Base-by-base conservation (phyloP, 2,888 invertebrate genomes). In the Heliconius ismenius region DNA sequence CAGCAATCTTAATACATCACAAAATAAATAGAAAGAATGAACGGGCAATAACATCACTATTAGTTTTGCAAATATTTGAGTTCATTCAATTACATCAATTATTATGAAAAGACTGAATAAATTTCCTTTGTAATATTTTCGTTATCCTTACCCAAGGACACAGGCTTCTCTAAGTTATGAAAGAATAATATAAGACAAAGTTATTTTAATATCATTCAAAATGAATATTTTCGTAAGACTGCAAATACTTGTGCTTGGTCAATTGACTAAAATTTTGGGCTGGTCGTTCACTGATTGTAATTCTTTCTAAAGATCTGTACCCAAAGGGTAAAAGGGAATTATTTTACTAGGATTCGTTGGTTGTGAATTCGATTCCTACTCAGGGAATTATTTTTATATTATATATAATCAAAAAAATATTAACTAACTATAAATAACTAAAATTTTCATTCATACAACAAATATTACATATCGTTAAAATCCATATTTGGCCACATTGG, bases 401-500 rank as follows among this genome's bases (percentile, higher is more conserved):
- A 39, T 18, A 15, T 49, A 15, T 18, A 49, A 49, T 43, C 3
- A 49, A 49, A 49, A 58, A n/a, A 58, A 58, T 58, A 58, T 7
- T 58, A 58, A 21, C 13, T 18, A 15, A 24, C 39, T 43, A n/a
- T 15, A 15, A 36, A 39, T 24, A 39, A 67, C 15, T 67, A 0
- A 67, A 15, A 2, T 43, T 18, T 43, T n/a, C 15, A 39, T 67
- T 70, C 15, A 1, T 54, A 58, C 13, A 58, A 13, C 32, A 75
- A 73, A 67, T 67, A 63, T 74, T 74, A 76, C 63, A 49, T 10
- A 36, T 4, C 18, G 24, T 67, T 24, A 67, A 67, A 58, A 62
- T 39, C 75, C 43, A 69, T 63, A 75, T 65, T 49, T 64, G 64
- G 49, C 49, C 32, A 74, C 32, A 74, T 64, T 74, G 77, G 79